Percentiles rank a stretch among this genome's conserved stretches.
phyloP scores from a whole-genome alignment of 2,888 invertebrate genomes.

The Nymphalis urticae region DNA sequence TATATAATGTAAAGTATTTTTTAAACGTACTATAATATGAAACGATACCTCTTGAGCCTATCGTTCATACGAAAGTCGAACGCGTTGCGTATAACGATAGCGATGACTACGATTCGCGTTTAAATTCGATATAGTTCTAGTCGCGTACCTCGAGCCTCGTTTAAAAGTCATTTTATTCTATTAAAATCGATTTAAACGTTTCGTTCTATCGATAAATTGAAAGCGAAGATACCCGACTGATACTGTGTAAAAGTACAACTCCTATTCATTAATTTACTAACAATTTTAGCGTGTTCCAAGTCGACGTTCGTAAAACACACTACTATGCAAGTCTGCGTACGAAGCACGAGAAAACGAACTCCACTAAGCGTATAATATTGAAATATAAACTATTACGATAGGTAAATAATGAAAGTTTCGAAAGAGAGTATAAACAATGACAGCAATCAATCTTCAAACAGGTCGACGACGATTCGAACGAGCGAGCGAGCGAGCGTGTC shows the following conservation, averaged over 20 bases:
- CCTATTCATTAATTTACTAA: slow-evolving; percentile 1
- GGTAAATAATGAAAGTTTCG: background rate
- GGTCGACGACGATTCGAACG: too few relatives aligned
- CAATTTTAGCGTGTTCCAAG: slow-evolving; percentile 8
- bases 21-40: background rate
- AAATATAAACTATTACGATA: background rate
- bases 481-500: too few relatives aligned
- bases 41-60: slow-evolving; percentile 7
- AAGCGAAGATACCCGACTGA: slow-evolving; percentile 12
- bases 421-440: too few relatives aligned
- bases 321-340: background rate
- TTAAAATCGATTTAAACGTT: background rate
- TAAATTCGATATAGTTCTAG: slow-evolving; percentile 10
- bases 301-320: slow-evolving; percentile 20
- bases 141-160: slow-evolving; percentile 22
- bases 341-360: slow-evolving; percentile 1
- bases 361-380: background rate
- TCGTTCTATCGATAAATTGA: slow-evolving; percentile 4
- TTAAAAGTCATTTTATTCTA: slow-evolving; percentile 28
- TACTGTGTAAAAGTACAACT: background rate
- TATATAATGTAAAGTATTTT: background rate
- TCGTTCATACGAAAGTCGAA: background rate
- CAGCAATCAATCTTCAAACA: too few relatives aligned
- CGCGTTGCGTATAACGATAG: background rate
- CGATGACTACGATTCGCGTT: background rate